A percentile compares a stretch with the other conserved stretches of the same genome.
Conservation (phyloP, 2,797 vertebrate genomes). For the Neoniphon sammara region DNA sequence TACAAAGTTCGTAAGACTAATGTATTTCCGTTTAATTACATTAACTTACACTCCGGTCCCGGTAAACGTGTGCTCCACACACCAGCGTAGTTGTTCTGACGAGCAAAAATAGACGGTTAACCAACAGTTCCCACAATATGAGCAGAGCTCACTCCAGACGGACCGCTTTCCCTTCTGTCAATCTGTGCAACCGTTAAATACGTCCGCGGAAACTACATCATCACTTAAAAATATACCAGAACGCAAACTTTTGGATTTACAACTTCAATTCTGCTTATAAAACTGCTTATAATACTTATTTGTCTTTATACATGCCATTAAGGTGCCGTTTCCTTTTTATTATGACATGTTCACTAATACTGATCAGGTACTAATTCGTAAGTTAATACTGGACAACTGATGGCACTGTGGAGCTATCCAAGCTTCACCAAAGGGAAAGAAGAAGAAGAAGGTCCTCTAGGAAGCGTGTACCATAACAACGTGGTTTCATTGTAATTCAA, state of each 20-base stretch:
- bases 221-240: not conserved
- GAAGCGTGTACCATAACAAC: conserved; percentile 50
- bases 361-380: no score
- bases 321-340: not conserved
- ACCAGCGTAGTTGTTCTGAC: not conserved
- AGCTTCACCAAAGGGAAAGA: conserved; percentile 20
- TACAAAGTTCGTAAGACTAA: not conserved
- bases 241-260: no score
- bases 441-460: conserved; percentile 39
- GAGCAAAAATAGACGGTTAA: conserved; percentile 20
- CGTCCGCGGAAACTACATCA: conserved; percentile 41
- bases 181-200: conserved; percentile 64
- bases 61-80: not conserved
- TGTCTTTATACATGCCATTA: no score
- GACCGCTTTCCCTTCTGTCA: conserved; percentile 15
- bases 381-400: not conserved
- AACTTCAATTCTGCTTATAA: no score
- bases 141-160: not conserved
- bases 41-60: conserved; percentile 45
- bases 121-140: conserved; percentile 35
- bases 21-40: not conserved
- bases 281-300: no score
- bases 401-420: conserved; percentile 42
- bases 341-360: no score
- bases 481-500: conserved; percentile 38